Percentiles rank a stretch among this genome's conserved stretches.
Evolutionary conservation across 2,888 invertebrate species (phyloP).

Genomic region (Lasioglossum vierecki): DNA sequence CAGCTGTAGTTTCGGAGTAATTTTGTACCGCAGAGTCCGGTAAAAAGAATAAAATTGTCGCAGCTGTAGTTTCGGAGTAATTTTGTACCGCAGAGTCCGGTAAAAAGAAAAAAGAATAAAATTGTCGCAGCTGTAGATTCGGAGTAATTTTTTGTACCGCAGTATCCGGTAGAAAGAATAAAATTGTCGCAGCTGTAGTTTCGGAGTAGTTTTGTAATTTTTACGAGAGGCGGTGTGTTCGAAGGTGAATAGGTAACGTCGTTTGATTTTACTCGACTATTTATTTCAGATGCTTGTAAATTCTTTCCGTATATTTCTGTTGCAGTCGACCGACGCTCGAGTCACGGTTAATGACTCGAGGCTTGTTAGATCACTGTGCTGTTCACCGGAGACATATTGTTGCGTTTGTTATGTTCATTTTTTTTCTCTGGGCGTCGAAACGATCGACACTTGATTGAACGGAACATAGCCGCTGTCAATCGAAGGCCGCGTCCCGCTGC

Average conservation of each 20-base stretch:
- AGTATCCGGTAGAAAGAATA: background rate
- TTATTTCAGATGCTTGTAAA: background rate
- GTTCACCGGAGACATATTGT: background rate
- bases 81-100: too few relatives aligned
- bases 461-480: constrained; percentile 42
- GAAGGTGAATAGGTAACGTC: too few relatives aligned
- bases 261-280: too few relatives aligned
- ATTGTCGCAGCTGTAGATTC: too few relatives aligned
- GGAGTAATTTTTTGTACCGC: background rate
- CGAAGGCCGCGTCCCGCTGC: constrained; percentile 32
- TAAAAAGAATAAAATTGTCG: too few relatives aligned
- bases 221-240: too few relatives aligned
- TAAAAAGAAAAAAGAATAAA: too few relatives aligned
- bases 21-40: too few relatives aligned
- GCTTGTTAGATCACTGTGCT: background rate
- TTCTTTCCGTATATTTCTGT: background rate
- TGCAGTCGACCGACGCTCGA: background rate
- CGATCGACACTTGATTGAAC: constrained; percentile 14
- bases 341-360: background rate
- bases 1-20: too few relatives aligned
- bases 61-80: too few relatives aligned
- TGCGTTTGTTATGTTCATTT: background rate
- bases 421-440: background rate
- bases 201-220: too few relatives aligned
- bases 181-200: too few relatives aligned